Conservation (phyloP, 2,797 vertebrate genomes). For the Fundulus diaphanus region DNA sequence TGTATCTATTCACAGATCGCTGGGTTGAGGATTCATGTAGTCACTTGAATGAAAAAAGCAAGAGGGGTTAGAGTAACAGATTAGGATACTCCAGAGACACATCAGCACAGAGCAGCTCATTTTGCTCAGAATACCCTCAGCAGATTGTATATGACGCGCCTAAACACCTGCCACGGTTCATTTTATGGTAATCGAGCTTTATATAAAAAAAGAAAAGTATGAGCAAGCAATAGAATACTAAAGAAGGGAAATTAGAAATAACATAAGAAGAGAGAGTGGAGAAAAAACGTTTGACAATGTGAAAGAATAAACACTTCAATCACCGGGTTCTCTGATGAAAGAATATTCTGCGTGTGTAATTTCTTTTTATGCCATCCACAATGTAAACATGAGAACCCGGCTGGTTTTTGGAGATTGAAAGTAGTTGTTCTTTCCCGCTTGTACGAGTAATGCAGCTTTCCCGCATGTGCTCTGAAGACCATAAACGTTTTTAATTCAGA, state of each 20-base stretch:
- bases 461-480: background rate
- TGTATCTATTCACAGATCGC: slow-evolving; percentile 27
- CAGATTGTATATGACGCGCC: too few relatives aligned
- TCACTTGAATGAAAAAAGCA: slow-evolving; percentile 4
- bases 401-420: background rate
- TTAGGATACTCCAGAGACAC: too few relatives aligned
- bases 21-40: slow-evolving; percentile 18
- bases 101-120: too few relatives aligned
- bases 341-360: too few relatives aligned
- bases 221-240: background rate
- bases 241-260: background rate
- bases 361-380: background rate
- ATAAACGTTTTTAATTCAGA: background rate
- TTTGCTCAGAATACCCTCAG: too few relatives aligned
- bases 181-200: background rate
- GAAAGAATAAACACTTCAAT: too few relatives aligned
- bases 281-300: too few relatives aligned
- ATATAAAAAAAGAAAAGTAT: background rate
- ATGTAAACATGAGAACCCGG: background rate
- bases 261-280: background rate
- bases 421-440: background rate
- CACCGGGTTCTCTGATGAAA: too few relatives aligned
- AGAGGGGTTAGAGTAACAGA: background rate
- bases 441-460: background rate
- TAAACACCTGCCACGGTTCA: background rate